phyloP scores from a whole-genome alignment of 2,113 vertebrate genomes.

The Phylloscopus trochilus region DNA sequence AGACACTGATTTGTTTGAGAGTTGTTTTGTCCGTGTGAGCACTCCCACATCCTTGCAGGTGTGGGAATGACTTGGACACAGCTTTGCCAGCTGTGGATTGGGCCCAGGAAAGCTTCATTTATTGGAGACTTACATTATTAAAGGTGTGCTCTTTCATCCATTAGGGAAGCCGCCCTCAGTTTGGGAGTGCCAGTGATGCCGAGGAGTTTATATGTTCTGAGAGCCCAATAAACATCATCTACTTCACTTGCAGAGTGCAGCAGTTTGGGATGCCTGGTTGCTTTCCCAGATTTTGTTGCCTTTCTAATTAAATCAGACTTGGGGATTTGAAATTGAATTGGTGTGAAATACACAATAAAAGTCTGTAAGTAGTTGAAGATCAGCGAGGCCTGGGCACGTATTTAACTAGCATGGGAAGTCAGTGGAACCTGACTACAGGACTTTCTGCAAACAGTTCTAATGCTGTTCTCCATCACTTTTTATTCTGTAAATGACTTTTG shows the following conservation, averaged over 20 bases:
- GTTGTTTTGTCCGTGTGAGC: background rate
- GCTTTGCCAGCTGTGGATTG: background rate
- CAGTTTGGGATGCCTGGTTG: background rate
- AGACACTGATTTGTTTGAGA: background rate
- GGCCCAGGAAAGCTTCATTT: background rate
- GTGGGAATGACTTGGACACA: background rate
- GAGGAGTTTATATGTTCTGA: background rate
- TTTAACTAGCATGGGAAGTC: background rate
- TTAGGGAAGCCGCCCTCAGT: background rate
- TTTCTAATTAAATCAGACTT: conserved; percentile 38
- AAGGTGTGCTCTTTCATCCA: background rate
- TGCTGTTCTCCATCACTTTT: background rate
- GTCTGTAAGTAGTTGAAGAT: background rate
- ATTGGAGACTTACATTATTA: background rate
- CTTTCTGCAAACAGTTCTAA: background rate
- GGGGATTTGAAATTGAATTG: background rate
- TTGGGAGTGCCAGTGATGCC: background rate
- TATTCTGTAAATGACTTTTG: background rate
- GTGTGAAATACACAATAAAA: background rate
- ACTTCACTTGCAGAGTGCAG: background rate
- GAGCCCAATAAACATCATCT: background rate
- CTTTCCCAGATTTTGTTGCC: background rate
- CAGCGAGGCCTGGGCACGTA: background rate
- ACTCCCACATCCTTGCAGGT: rapidly evolving
- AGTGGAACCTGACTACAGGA: background rate